Percentiles rank a stretch among this genome's conserved stretches.
Evolutionary conservation across 92 coral and sea anemone genomes (phyloP).

Genomic region (Meandrina meandrites): DNA sequence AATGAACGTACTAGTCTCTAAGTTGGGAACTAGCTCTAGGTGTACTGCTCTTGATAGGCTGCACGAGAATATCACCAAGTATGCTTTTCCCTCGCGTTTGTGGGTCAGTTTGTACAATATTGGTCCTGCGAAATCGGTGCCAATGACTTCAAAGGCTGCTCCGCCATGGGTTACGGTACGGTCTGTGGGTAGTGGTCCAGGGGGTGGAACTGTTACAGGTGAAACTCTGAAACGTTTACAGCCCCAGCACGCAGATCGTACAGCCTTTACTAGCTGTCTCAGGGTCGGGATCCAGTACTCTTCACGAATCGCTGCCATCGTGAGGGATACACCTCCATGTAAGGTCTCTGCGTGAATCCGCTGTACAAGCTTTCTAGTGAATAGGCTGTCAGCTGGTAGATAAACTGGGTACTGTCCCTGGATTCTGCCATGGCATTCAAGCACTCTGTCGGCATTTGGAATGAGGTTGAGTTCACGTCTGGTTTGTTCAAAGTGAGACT

Average conservation of each 20-base stretch:
- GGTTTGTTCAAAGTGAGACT: constrained; percentile 45
- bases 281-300: constrained; percentile 62
- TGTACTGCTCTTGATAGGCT: constrained; percentile 65
- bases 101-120: constrained; percentile 51
- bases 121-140: constrained; percentile 56
- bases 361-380: constrained; percentile 51
- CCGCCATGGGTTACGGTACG: constrained; percentile 40
- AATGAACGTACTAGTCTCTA: constrained; percentile 46
- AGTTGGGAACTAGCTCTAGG: constrained; percentile 53
- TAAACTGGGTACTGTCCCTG: constrained; percentile 27
- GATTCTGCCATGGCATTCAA: constrained; percentile 56
- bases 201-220: constrained; percentile 57
- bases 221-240: constrained; percentile 53
- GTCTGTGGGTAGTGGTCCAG: constrained; percentile 61
- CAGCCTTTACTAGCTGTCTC: constrained; percentile 61
- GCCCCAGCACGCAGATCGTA: constrained; percentile 61
- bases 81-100: constrained; percentile 51
- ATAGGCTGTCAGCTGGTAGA: neutral
- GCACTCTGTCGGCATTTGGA: constrained; percentile 42
- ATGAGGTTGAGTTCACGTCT: constrained; percentile 36
- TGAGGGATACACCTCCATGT: constrained; percentile 63
- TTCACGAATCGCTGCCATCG: constrained; percentile 69
- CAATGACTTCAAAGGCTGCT: constrained; percentile 51
- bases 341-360: constrained; percentile 56
- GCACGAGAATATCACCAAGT: constrained; percentile 60